phyloP scores from a whole-genome alignment of 1,140 invertebrate genomes.

The Wasmannia auropunctata region DNA sequence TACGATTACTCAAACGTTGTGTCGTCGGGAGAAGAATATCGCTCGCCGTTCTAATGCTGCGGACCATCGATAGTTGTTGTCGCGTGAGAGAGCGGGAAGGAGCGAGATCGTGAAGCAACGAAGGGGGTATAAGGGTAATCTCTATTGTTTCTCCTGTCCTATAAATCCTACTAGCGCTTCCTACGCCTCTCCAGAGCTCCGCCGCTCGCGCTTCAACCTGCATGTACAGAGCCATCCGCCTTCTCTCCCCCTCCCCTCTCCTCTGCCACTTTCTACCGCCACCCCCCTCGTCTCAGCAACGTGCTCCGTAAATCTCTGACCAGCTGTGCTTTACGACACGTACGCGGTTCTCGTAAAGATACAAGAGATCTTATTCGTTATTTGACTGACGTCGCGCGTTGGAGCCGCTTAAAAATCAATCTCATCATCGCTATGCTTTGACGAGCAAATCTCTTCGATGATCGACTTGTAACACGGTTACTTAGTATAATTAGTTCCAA shows the following conservation, averaged over 20 bases:
- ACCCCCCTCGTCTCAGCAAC: constrained; percentile 54
- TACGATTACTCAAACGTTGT: constrained; percentile 10
- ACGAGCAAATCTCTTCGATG: background rate
- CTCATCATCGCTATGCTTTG: background rate
- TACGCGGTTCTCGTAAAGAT: constrained; percentile 64
- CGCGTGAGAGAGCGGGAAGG: background rate
- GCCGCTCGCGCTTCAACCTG: constrained; percentile 61
- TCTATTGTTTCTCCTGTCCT: constrained; percentile 79
- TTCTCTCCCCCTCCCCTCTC: too few species aligned
- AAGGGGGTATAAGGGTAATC: constrained; percentile 75
- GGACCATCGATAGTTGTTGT: constrained; percentile 11
- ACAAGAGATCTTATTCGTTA: constrained; percentile 64
- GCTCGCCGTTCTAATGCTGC: constrained; percentile 3
- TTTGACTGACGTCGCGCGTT: constrained; percentile 31
- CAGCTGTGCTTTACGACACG: constrained; percentile 78
- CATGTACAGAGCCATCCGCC: constrained; percentile 50
- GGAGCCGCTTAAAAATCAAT: constrained; percentile 49
- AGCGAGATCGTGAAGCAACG: constrained; percentile 7
- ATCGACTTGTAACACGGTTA: background rate
- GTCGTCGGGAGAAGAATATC: background rate
- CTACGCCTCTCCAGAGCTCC: constrained; percentile 54
- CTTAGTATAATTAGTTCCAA: background rate
- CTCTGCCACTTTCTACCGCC: background rate
- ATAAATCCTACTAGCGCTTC: constrained; percentile 74
- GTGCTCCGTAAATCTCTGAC: constrained; percentile 77